These are phyloP conservation scores for Papilio elwesi DNA, from an alignment of 2,888 invertebrate species.

Conservation along the genomic window DNA sequence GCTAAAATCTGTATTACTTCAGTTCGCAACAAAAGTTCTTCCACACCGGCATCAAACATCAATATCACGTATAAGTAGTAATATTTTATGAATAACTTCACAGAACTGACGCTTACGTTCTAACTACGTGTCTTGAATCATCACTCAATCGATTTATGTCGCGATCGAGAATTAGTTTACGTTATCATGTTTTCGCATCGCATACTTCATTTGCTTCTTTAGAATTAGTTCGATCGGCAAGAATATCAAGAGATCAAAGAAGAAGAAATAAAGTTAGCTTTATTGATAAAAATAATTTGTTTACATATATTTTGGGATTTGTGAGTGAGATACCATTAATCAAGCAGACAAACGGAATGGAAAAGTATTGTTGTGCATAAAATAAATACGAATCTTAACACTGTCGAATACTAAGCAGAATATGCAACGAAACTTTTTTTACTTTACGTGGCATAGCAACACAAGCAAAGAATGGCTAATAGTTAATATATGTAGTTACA, in stretches of 20 bases:
- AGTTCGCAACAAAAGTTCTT: constrained; percentile 12
- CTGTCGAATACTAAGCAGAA: too few species aligned
- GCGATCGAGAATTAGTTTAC: constrained; percentile 8
- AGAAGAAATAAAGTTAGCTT: too few species aligned
- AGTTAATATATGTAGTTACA: too few species aligned
- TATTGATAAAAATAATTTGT: too few species aligned
- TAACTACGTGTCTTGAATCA: constrained; percentile 30
- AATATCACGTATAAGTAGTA: constrained; percentile 22
- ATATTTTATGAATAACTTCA: constrained; percentile 36
- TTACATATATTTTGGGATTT: too few species aligned
- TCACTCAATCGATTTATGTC: constrained; percentile 24
- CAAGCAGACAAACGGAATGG: too few species aligned
- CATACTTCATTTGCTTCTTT: neutral
- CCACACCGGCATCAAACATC: constrained; percentile 17
- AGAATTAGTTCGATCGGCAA: neutral
- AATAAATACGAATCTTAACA: too few species aligned
- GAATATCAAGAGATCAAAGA: neutral
- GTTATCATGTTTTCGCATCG: neutral
- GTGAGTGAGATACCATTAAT: too few species aligned
- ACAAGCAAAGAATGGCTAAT: too few species aligned
- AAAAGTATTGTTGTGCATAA: too few species aligned
- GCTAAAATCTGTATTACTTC: constrained; percentile 22
- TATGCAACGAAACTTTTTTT: too few species aligned
- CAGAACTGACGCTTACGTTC: constrained; percentile 27
- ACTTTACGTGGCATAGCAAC: too few species aligned